Percentiles rank a stretch among this genome's conserved stretches.
Conservation (phyloP, 1,140 invertebrate species). For the Pogonomyrmex californicus region DNA sequence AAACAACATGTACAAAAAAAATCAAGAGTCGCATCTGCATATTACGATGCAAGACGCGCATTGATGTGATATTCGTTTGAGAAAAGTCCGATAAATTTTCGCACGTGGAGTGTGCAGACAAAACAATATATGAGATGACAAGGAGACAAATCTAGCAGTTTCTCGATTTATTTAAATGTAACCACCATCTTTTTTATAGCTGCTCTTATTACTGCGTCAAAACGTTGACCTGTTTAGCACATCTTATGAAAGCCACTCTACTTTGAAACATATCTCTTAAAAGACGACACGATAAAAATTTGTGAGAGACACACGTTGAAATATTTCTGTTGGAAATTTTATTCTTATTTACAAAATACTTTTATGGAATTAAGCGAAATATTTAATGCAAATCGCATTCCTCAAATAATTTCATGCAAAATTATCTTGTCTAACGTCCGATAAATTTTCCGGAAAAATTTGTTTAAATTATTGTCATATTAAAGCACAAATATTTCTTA, state of each 20-base stretch:
- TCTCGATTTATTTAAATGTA: background rate
- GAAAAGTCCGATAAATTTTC: conserved; percentile 15
- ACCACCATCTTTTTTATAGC: background rate
- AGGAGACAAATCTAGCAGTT: background rate
- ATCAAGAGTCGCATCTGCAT: background rate
- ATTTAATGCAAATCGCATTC: conserved; percentile 30
- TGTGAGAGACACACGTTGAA: background rate
- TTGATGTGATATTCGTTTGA: background rate
- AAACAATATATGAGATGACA: background rate
- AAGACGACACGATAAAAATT: background rate
- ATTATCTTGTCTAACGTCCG: conserved; percentile 19
- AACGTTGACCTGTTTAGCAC: conserved; percentile 34
- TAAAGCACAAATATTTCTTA: background rate
- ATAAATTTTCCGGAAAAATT: background rate
- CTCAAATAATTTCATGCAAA: conserved; percentile 37
- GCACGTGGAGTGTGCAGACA: background rate
- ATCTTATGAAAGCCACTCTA: background rate
- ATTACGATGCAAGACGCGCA: background rate
- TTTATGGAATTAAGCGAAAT: background rate
- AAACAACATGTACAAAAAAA: conserved; percentile 23
- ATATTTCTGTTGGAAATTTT: background rate
- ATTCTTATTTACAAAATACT: background rate
- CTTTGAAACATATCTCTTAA: background rate
- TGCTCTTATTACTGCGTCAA: background rate
- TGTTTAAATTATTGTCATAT: background rate